phyloP scores from a whole-genome alignment of 2,113 vertebrate genomes.

The Panthera uncia region DNA sequence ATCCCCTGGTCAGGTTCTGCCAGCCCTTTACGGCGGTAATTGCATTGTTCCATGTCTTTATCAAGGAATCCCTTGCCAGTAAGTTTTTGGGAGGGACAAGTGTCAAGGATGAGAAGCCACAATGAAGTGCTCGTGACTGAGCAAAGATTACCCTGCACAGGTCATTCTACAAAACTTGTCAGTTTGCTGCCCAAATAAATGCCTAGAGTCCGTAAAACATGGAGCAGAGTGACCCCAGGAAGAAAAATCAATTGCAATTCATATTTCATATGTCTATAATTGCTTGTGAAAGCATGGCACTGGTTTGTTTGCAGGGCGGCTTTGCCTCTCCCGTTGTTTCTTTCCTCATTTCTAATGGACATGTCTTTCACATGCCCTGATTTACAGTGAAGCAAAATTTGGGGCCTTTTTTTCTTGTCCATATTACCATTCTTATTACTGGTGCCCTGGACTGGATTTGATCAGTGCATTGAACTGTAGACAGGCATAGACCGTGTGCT shows the following conservation, averaged over 20 bases:
- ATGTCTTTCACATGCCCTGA: conserved; percentile 62
- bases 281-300: conserved; percentile 87
- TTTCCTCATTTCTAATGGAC: conserved; percentile 67
- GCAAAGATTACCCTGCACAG: conserved; percentile 82
- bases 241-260: conserved; percentile 93
- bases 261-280: conserved; percentile 94
- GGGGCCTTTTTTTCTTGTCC: conserved; percentile 60
- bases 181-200: conserved; percentile 89
- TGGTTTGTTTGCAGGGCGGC: conserved; percentile 81
- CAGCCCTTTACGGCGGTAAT: conserved; percentile 80
- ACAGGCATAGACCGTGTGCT: background rate
- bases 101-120: conserved; percentile 83
- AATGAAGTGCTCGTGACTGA: conserved; percentile 85
- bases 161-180: conserved; percentile 86
- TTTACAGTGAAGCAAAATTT: conserved; percentile 72
- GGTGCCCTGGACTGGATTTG: conserved; percentile 34
- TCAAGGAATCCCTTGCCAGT: conserved; percentile 72
- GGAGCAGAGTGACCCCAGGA: conserved; percentile 86
- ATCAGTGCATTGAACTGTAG: conserved; percentile 52
- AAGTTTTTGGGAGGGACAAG: conserved; percentile 83
- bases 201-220: conserved; percentile 87
- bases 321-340: conserved; percentile 76
- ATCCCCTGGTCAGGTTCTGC: conserved; percentile 78
- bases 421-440: conserved; percentile 70
- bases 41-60: conserved; percentile 83